phyloP scores from a whole-genome alignment of 2,797 vertebrate species.

The Graptemys geographica region DNA sequence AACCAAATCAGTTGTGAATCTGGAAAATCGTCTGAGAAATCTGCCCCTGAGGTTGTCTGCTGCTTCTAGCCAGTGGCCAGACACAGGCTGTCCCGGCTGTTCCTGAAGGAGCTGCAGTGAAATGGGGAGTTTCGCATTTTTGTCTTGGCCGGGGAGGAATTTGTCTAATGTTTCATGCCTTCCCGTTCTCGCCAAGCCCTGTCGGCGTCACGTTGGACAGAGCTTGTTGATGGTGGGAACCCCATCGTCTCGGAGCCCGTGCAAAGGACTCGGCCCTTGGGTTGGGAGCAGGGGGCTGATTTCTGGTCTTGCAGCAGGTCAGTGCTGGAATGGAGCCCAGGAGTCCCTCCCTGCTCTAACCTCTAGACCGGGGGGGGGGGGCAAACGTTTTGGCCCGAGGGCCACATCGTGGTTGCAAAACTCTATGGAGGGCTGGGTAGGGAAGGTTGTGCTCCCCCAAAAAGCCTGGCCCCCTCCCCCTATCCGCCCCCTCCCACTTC shows the following conservation, averaged over 20 bases:
- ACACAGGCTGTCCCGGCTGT: neutral
- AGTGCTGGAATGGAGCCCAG: neutral
- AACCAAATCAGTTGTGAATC: neutral
- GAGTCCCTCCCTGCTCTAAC: neutral
- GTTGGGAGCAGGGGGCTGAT: neutral
- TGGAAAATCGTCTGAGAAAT: neutral
- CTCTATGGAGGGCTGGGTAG: no score
- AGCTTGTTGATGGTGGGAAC: neutral
- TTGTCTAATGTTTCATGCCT: neutral
- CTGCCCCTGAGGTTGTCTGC: neutral
- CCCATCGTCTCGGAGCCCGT: neutral
- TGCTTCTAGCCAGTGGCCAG: neutral
- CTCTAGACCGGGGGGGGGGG: neutral
- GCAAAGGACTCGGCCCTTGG: neutral
- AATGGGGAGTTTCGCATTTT: neutral
- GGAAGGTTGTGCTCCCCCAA: no score
- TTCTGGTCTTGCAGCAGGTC: neutral
- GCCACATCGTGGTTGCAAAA: no score
- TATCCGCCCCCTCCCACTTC: no score
- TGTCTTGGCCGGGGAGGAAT: neutral
- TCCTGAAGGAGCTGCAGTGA: neutral
- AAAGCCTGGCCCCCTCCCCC: no score
- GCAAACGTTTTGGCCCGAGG: no score
- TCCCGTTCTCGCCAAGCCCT: neutral
- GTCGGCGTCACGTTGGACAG: rapidly evolving